Evolutionary conservation across 2,797 vertebrate species (phyloP), one percentile per base, ranked within the genome.

Genomic region (Ceyx erithaca): DNA sequence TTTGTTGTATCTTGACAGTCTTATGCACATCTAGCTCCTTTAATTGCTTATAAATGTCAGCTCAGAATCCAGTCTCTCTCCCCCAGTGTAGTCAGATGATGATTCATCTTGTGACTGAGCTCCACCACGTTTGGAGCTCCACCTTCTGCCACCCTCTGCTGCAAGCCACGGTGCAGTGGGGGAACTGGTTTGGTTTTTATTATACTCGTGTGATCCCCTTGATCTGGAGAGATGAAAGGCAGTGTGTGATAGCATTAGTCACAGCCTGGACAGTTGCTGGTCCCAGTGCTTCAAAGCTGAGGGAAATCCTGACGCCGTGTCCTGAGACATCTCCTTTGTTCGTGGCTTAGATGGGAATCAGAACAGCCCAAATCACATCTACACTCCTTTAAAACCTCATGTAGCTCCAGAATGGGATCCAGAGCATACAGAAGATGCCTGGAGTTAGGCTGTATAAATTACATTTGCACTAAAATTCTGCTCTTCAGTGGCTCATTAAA

Each of bases 211-310:
- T 85, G 41, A 75, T 84, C 23, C 21, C 54, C 85, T 91, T 85
- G 68, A 82, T 82, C 86, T 83, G 71, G 55, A 52, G n/a, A 82
- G 33, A 66, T 85, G 31, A 87, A 93, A 93, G 72, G 31, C 63
- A 71, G 4, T 84, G 45, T 52, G n/a, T 52, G 75, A 45, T 59
- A 51, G 14, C 25, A 35, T 91, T 89, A 68, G 87, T 82, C 62
- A 67, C 78, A 71, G 45, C 43, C 91, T 67, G 41, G 40, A 48
- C 79, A 71, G 35, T 90, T 82, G 43, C 30, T 61, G 54, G 33
- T 45, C 16, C 72, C 67, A 78, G 30, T 4, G 3, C 68, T 91
- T 89, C 64, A 87, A 82, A 87, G 68, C 64, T 26, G 28, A 71
- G 11, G 25, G 8, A 49, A 80, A 31, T 22, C 72, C 91, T 90